These are phyloP conservation scores for Cheilosia urbana DNA, from an alignment of 2,888 invertebrate species.

Conservation along the genomic window DNA sequence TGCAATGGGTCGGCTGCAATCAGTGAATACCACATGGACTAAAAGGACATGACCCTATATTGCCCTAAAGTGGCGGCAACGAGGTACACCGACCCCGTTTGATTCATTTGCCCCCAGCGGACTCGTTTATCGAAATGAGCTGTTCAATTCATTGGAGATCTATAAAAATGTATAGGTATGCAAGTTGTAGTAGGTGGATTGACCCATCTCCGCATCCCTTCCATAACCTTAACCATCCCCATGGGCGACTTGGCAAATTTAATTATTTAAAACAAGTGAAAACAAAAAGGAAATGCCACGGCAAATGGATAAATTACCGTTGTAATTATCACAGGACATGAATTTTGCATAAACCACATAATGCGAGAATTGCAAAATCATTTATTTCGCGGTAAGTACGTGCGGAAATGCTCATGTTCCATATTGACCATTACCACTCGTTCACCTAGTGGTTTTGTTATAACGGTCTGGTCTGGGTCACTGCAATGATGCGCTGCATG, in stretches of 20 bases:
- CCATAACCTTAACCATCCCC: background rate
- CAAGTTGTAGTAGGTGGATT: background rate
- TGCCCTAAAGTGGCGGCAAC: constrained; percentile 6
- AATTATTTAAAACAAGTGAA: constrained; percentile 57
- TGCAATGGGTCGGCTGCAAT: constrained; percentile 20
- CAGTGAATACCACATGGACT: constrained; percentile 23
- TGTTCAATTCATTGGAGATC: background rate
- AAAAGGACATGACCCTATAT: constrained; percentile 13
- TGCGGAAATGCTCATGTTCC: constrained; percentile 52
- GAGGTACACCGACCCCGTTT: constrained; percentile 13
- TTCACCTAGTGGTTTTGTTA: constrained; percentile 36
- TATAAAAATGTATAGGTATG: background rate
- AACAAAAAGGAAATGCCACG: constrained; percentile 49
- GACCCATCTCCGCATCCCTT: background rate
- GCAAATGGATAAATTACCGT: constrained; percentile 67
- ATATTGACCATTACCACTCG: constrained; percentile 17
- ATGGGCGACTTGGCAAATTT: constrained; percentile 34
- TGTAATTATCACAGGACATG: constrained; percentile 70
- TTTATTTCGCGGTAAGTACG: constrained; percentile 65
- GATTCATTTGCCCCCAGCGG: constrained; percentile 8
- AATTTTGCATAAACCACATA: constrained; percentile 61
- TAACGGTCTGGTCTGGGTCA: background rate
- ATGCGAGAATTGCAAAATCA: constrained; percentile 64
- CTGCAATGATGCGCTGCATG: background rate
- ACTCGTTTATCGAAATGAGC: constrained; percentile 38